Percentiles rank a stretch among this genome's conserved stretches.
Evolutionary conservation across 2,888 invertebrate genomes (phyloP).

Genomic region (Eupithecia vulgata): DNA sequence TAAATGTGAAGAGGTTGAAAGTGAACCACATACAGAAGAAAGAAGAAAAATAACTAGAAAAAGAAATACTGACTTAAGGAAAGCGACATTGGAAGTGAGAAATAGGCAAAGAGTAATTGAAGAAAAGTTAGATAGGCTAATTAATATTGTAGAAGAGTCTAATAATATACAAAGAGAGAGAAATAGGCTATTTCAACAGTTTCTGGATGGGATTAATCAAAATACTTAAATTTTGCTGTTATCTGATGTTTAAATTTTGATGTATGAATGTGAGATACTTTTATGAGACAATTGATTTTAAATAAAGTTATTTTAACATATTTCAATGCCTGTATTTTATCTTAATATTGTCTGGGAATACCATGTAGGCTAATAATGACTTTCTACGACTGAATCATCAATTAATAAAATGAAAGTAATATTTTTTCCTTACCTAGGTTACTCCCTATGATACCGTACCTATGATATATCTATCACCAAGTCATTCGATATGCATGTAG

Average conservation of each 20-base stretch:
- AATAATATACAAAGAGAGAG: constrained; percentile 76
- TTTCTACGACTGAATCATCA: neutral
- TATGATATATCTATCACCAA: too few species aligned
- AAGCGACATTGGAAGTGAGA: constrained; percentile 72
- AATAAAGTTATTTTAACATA: neutral
- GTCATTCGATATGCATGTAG: too few species aligned
- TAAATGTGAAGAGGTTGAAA: constrained; percentile 58
- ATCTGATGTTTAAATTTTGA: neutral
- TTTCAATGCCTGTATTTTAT: neutral
- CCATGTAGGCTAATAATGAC: too few species aligned
- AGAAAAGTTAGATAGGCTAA: constrained; percentile 75
- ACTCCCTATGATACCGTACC: too few species aligned
- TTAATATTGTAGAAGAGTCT: constrained; percentile 78
- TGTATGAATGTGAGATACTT: neutral
- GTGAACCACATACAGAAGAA: constrained; percentile 62
- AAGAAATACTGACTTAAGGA: constrained; percentile 69
- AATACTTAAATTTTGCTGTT: constrained; percentile 37
- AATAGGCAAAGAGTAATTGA: constrained; percentile 75
- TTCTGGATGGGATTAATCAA: constrained; percentile 66
- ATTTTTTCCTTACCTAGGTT: neutral
- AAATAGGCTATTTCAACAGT: constrained; percentile 73
- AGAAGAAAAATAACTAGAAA: constrained; percentile 62
- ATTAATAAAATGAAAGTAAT: neutral
- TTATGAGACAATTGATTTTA: neutral
- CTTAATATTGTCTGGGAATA: too few species aligned